These are phyloP conservation scores for Andrena dorsata DNA, from an alignment of 2,888 invertebrate species.

Conservation along the genomic window DNA sequence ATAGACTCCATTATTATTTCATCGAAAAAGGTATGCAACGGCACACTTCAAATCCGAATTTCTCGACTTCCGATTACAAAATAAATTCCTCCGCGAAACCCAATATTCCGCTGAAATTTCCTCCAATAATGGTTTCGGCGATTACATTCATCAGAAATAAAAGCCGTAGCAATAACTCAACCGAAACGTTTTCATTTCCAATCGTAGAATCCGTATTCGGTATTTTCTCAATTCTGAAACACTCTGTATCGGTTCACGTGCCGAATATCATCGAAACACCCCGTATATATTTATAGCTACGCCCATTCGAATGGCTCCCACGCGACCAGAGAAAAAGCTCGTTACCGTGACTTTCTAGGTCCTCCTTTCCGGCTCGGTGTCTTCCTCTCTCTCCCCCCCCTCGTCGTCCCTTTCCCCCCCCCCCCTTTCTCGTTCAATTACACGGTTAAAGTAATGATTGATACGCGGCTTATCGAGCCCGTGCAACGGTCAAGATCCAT, in stretches of 20 bases:
- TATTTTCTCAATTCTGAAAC: neutral
- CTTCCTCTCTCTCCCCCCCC: constrained; percentile 23
- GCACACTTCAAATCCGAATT: no score
- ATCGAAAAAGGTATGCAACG: no score
- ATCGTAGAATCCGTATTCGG: no score
- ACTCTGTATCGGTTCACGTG: neutral
- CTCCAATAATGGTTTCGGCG: no score
- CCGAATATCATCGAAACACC: constrained; percentile 36
- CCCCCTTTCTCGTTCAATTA: constrained; percentile 67
- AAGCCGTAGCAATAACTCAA: no score
- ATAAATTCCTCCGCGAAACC: no score
- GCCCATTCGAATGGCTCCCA: constrained; percentile 67
- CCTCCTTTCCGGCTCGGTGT: constrained; percentile 49
- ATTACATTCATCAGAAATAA: no score
- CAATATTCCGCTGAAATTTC: no score
- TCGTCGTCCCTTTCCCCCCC: constrained; percentile 1
- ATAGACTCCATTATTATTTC: no score
- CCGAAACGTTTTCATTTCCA: no score
- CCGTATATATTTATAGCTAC: constrained; percentile 53
- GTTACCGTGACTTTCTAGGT: constrained; percentile 66
- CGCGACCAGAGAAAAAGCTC: constrained; percentile 70
- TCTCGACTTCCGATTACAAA: no score
- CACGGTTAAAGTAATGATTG: constrained; percentile 69
- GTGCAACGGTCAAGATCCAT: constrained; percentile 57
- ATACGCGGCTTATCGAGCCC: constrained; percentile 64